phyloP scores from a whole-genome alignment of 2,888 invertebrate species.

The Dolichopus griseipennis region DNA sequence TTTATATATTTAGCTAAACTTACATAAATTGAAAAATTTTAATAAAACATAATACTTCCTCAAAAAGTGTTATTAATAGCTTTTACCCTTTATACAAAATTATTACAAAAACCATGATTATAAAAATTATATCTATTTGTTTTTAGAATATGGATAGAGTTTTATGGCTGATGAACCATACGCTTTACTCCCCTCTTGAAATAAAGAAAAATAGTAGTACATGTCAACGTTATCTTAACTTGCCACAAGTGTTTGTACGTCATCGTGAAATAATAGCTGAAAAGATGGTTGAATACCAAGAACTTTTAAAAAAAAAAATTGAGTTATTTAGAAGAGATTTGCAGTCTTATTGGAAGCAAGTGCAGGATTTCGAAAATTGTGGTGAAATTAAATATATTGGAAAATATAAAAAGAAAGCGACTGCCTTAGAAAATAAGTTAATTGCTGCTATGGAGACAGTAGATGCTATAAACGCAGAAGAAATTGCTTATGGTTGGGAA shows the following conservation, averaged over 20 bases:
- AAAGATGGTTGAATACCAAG: constrained; percentile 81
- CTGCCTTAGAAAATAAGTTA: constrained; percentile 57
- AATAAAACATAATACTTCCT: too few relatives aligned
- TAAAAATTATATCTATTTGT: too few relatives aligned
- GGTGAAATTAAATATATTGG: constrained; percentile 76
- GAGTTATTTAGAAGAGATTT: constrained; percentile 76
- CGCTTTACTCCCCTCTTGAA: constrained; percentile 69
- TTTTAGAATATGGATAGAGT: constrained; percentile 56
- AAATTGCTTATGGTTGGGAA: constrained; percentile 79
- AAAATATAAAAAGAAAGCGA: constrained; percentile 73
- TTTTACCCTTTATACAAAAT: too few relatives aligned
- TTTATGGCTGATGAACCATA: constrained; percentile 75
- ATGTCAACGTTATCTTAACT: constrained; percentile 77
- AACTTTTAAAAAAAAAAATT: constrained; percentile 64
- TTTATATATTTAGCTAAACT: too few relatives aligned
- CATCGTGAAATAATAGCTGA: constrained; percentile 68
- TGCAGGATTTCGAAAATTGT: constrained; percentile 78
- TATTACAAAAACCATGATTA: too few relatives aligned
- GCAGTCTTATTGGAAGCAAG: constrained; percentile 66
- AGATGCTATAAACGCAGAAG: constrained; percentile 86
- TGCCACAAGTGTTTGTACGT: constrained; percentile 74
- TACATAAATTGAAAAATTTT: too few relatives aligned
- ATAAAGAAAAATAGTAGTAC: constrained; percentile 81
- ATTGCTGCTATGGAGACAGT: constrained; percentile 68
- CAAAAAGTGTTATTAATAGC: too few relatives aligned